Base-by-base conservation (phyloP, 2,113 vertebrate genomes). In the Gasterosteus aculeatus region DNA sequence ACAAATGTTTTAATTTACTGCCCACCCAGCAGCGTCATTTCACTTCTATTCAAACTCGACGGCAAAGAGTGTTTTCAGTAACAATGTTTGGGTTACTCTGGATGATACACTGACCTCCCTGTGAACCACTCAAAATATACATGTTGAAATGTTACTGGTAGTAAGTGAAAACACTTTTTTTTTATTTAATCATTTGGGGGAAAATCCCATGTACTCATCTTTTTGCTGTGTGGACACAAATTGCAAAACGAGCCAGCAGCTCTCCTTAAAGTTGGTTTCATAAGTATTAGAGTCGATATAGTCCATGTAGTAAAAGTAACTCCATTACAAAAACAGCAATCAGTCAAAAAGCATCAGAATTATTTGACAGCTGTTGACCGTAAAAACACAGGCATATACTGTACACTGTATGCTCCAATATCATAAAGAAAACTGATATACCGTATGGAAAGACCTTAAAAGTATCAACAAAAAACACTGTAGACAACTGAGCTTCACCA, bases 221-320 rank as follows among this genome's bases (percentile, higher is more conserved):
- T 75, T 77, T 80, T 76, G 78, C 78, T 56, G 61, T 63, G 77
- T 18, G 12, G 68, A 81, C 74, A 75, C 38, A 61, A 78, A 82
- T 84, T 91, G 86, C 86, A 87, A 81, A 87, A 85, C 35, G 69
- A 89, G 67, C 76, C 75, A 72, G 77, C 56, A 83, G 85, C 81
- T 85, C 75, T 76, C 60, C 42, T 83, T 82, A 78, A 74, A 83
- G 61, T 72, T 64, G 70, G 42, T 79, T 79, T 82, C 41, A 76
- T 71, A 80, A 79, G 59, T 69, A 69, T 42, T 69, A 74, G 58
- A 69, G 66, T 69, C 81, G 8, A 75, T 26, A 75, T 71, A 69
- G 76, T 58, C 71, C 78, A 78, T 69, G 41, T 26, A 75, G 47
- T 82, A 56, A 87, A 80, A 86, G 59, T 47, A 75, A 56, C 35